A percentile compares a stretch with the other conserved stretches of the same genome.
Evolutionary conservation across 2,113 vertebrate species (phyloP).

Genomic region (Circaetus cinerascens): DNA sequence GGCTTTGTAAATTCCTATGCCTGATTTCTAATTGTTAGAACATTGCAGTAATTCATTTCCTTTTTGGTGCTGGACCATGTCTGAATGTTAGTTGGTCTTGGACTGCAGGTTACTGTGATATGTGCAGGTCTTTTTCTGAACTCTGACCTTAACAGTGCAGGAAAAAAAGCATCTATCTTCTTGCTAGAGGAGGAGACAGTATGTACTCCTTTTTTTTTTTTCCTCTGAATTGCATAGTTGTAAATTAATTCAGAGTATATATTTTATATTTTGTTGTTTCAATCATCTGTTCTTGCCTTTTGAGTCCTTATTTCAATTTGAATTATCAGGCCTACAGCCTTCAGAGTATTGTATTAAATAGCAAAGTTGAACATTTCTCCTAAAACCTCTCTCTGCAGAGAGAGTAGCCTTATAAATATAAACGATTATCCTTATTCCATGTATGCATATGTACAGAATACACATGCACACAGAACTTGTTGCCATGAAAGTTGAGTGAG

Average conservation of each 20-base stretch:
- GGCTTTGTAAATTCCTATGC: background rate
- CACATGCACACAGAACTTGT: background rate
- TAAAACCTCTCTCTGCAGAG: background rate
- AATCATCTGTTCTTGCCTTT: background rate
- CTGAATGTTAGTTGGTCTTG: background rate
- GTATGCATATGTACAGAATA: background rate
- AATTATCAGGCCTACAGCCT: background rate
- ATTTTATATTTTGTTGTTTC: background rate
- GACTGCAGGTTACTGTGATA: background rate
- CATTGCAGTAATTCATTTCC: background rate
- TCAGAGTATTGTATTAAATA: background rate
- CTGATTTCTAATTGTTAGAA: background rate
- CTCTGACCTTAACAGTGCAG: background rate
- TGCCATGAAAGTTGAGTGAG: background rate
- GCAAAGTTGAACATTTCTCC: background rate
- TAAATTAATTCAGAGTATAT: background rate
- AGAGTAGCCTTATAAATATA: background rate
- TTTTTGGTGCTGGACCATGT: background rate
- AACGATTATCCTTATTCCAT: background rate
- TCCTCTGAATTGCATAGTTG: background rate
- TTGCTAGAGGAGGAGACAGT: background rate
- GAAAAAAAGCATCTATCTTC: rapidly evolving
- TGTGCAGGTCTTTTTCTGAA: background rate
- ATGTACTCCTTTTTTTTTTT: background rate
- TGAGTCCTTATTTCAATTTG: background rate